Conservation (phyloP, 2,113 vertebrate genomes). For the Anolis sagrei region DNA sequence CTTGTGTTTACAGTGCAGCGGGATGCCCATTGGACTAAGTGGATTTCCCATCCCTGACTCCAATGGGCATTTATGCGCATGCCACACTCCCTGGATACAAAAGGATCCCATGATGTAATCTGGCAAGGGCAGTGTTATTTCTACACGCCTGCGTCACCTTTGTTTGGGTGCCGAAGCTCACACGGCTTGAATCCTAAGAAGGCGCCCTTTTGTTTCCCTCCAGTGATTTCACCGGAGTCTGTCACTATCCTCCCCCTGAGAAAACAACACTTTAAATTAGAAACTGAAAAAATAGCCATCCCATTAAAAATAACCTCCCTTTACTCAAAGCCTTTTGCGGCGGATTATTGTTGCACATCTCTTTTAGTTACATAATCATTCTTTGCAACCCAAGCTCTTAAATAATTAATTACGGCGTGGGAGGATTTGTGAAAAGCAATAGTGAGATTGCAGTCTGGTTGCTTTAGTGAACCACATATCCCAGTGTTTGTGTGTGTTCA, state of each 20-base stretch:
- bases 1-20: not conserved
- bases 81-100: not conserved
- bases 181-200: too few relatives aligned
- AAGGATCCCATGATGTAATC: not conserved
- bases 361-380: conserved; percentile 53
- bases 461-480: conserved; percentile 1
- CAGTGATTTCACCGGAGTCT: not conserved
- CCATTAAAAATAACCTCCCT: too few relatives aligned
- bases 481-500: too few relatives aligned
- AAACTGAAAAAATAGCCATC: too few relatives aligned
- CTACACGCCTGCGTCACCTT: not conserved
- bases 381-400: conserved; percentile 46
- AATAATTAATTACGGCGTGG: conserved; percentile 63
- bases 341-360: conserved; percentile 5
- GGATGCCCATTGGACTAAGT: too few relatives aligned
- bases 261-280: not conserved
- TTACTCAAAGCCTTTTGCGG: not conserved
- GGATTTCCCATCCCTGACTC: not conserved
- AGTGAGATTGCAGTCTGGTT: conserved; percentile 35
- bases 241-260: not conserved
- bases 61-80: not conserved
- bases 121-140: not conserved
- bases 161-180: not conserved
- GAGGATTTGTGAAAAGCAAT: conserved; percentile 39
- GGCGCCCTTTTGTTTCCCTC: too few relatives aligned